Evolutionary conservation across 2,113 vertebrate species (phyloP), one percentile per base, ranked within the genome.

Genomic region (Toxotes chatareus): DNA sequence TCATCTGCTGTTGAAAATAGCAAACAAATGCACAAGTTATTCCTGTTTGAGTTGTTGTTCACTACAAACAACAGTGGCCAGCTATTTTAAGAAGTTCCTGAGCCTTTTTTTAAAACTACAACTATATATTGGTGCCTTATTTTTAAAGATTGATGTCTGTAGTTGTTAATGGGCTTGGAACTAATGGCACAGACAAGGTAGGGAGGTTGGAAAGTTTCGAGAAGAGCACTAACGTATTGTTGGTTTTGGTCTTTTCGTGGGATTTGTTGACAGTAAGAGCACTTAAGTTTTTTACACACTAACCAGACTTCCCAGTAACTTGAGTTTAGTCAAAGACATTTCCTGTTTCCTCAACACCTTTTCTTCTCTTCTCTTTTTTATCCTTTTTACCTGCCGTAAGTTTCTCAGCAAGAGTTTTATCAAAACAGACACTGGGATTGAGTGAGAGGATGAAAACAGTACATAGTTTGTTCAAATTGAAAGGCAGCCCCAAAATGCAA

Each of bases 401-500:
- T 51, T 60, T 51, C 16, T 42, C n/a, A 32, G 7, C 31, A 70
- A 42, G n/a, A 62, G 3, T 47, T 57, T 57, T 34, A 67, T 61
- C 19, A 36, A 68, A 68, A 61, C 19, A 44, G 44, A 57, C 42
- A 3, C 10, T 42, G 17, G 53, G 31, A 66, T 62, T 32, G 55
- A 44, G 2, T 42, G 61, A 59, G 51, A 19, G 36, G 49, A 78
- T 62, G 38, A 62, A 46, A 70, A 44, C 47, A 62, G 42, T 46
- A 7, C 13, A 38, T 2, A 12, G 56, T 70, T 31, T 36, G 17
- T 69, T 75, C 36, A 40, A 11, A 80, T 73, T 60, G 49, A 79
- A 74, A 42, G 36, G 71, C 34, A 31, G 49, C 49, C 34, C 69
- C 47, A 16, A 27, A 74, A 32, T 27, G 32, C 47, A 74, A 68